phyloP scores from a whole-genome alignment of 2,888 invertebrate species.

The Mythimna pallens region DNA sequence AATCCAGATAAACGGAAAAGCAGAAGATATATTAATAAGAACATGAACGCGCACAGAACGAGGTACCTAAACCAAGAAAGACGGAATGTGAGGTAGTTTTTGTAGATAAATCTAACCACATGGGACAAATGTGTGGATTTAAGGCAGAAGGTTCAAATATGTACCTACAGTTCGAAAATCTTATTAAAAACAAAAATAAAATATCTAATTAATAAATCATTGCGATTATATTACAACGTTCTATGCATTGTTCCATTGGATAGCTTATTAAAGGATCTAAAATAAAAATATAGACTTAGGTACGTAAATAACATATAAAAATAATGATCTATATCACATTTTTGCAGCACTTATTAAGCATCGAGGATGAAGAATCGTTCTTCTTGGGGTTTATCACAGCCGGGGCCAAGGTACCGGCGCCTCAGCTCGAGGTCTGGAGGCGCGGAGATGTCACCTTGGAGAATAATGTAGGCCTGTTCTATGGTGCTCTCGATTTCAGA shows the following conservation, averaged over 20 bases:
- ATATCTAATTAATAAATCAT: slow-evolving; percentile 7
- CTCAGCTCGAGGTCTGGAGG: slow-evolving; percentile 86
- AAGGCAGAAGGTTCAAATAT: too few species aligned
- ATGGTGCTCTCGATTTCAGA: slow-evolving; percentile 87
- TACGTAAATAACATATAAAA: slow-evolving; percentile 30
- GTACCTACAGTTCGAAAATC: not conserved
- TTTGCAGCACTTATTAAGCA: slow-evolving; percentile 56
- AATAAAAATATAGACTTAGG: slow-evolving; percentile 9
- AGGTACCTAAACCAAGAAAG: too few species aligned
- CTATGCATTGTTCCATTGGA: slow-evolving; percentile 2
- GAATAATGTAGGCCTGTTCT: slow-evolving; percentile 88
- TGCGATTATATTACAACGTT: slow-evolving; percentile 9
- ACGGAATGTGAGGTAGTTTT: too few species aligned
- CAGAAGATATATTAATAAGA: too few species aligned
- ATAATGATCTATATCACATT: slow-evolving; percentile 55
- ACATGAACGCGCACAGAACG: too few species aligned
- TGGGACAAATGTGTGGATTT: too few species aligned
- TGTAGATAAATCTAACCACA: too few species aligned
- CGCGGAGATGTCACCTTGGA: slow-evolving; percentile 89
- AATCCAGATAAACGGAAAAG: too few species aligned
- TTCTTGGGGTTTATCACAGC: slow-evolving; percentile 84
- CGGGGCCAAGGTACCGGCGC: slow-evolving; percentile 85
- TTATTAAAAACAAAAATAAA: not conserved
- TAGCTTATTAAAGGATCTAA: slow-evolving; percentile 9
- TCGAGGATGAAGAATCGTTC: slow-evolving; percentile 86